A percentile compares a stretch with the other conserved stretches of the same genome.
Evolutionary conservation across 2,113 vertebrate species (phyloP).

Genomic region (Xiphophorus hellerii): DNA sequence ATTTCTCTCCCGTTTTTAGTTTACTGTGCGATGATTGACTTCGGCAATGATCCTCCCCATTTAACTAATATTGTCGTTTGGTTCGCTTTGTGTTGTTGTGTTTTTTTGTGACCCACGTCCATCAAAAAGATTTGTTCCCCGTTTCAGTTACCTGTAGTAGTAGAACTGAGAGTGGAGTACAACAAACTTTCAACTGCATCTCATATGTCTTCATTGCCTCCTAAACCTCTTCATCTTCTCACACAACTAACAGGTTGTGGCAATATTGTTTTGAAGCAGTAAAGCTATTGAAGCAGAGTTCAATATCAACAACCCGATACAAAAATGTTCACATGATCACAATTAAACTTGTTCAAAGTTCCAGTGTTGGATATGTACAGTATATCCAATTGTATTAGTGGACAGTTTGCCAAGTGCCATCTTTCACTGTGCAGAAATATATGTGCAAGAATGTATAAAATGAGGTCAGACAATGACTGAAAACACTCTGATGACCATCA

Average conservation of each 20-base stretch:
- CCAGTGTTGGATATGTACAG: background rate
- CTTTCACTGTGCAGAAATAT: background rate
- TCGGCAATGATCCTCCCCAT: background rate
- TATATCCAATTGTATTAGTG: background rate
- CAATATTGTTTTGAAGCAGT: background rate
- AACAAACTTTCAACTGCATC: background rate
- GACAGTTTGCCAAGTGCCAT: background rate
- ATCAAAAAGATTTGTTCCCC: background rate
- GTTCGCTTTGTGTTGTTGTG: background rate
- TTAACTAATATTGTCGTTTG: background rate
- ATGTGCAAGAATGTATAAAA: background rate
- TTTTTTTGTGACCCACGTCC: background rate
- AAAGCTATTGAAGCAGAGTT: background rate
- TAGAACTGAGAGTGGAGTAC: background rate
- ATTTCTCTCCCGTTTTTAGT: background rate
- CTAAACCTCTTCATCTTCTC: background rate
- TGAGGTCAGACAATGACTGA: background rate
- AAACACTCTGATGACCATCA: background rate
- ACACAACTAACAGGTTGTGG: too few relatives aligned
- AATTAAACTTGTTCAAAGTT: background rate
- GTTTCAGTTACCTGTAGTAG: background rate
- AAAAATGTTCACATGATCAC: background rate
- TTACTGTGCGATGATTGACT: too few relatives aligned
- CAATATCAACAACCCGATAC: background rate
- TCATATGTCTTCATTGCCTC: background rate